Evolutionary conservation across 2,888 invertebrate species (phyloP).

Genomic region (Chromoteleia sp.): DNA sequence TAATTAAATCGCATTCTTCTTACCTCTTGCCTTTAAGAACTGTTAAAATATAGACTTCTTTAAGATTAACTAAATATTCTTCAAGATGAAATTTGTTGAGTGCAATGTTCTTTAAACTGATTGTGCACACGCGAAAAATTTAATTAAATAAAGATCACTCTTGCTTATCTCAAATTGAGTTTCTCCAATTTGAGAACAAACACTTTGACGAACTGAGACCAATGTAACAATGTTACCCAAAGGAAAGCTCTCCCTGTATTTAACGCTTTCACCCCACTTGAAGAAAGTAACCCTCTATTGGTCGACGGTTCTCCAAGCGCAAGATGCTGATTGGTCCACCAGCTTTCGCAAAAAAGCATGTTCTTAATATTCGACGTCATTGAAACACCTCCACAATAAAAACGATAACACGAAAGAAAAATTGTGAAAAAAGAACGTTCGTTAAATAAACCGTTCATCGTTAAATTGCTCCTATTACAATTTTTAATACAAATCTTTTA

Average conservation of each 20-base stretch:
- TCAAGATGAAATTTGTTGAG: no score
- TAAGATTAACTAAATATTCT: no score
- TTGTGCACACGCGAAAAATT: background rate
- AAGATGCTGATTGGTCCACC: constrained; percentile 78
- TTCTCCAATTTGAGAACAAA: constrained; percentile 25
- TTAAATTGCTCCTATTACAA: no score
- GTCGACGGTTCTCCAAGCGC: constrained; percentile 71
- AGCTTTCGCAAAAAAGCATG: constrained; percentile 37
- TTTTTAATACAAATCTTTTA: no score
- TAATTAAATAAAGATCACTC: no score
- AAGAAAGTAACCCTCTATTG: constrained; percentile 79
- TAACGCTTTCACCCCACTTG: constrained; percentile 81
- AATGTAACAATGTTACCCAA: constrained; percentile 77
- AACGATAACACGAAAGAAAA: constrained; percentile 41
- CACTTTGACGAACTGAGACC: constrained; percentile 59
- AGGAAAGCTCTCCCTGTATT: constrained; percentile 77
- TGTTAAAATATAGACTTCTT: no score
- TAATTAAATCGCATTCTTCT: no score
- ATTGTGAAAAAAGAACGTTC: constrained; percentile 7
- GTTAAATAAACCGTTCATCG: background rate
- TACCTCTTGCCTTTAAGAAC: no score
- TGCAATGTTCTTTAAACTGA: constrained; percentile 1
- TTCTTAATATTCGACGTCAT: constrained; percentile 77
- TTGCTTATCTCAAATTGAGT: constrained; percentile 1
- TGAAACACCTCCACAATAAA: constrained; percentile 61